phyloP scores from a whole-genome alignment of 2,113 vertebrate species.

The Strigops habroptila region DNA sequence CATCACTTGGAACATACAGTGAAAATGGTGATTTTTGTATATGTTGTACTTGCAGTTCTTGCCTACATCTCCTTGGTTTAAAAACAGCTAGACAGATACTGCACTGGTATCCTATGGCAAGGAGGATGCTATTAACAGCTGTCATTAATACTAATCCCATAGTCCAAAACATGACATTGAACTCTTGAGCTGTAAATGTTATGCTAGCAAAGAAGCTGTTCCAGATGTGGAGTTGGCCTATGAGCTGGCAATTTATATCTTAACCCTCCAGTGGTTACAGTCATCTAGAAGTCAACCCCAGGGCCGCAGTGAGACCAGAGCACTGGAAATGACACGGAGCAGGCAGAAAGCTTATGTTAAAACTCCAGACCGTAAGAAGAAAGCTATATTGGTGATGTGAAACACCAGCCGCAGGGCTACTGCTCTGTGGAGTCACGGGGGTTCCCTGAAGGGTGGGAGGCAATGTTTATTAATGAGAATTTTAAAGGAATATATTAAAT shows the following conservation, averaged over 20 bases:
- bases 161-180: not conserved
- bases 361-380: not conserved
- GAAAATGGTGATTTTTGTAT: not conserved
- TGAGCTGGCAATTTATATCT: not conserved
- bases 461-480: not conserved
- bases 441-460: not conserved
- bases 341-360: not conserved
- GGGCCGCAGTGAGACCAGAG: not conserved
- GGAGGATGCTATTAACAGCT: not conserved
- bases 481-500: not conserved
- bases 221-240: not conserved
- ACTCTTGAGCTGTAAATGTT: not conserved
- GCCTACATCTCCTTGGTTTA: not conserved
- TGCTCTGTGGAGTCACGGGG: accelerated
- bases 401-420: not conserved
- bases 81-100: not conserved
- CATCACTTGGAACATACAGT: not conserved
- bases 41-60: not conserved
- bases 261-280: not conserved
- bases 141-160: not conserved
- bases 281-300: accelerated
- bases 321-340: not conserved
- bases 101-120: not conserved
- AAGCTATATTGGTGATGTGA: not conserved
- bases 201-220: not conserved